Evolutionary conservation across 2,113 vertebrate species (phyloP), one percentile per base, ranked within the genome.

Genomic region (Phrynosoma platyrhinos): DNA sequence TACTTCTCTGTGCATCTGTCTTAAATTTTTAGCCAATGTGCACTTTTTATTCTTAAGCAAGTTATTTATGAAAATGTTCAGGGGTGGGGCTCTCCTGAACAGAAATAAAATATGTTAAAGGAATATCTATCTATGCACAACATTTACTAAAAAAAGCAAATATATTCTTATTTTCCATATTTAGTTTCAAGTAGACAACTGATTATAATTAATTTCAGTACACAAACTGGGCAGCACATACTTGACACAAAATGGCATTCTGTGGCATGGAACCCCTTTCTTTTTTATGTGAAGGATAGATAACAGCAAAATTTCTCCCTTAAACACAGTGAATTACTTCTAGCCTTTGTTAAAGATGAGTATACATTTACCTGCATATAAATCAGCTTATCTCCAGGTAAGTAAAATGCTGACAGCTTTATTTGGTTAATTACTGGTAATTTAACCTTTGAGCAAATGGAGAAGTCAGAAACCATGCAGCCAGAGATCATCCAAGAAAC

Each of bases 91-190:
- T 30, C 47, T 27, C 42, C 66, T 68, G 80, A 68, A 68, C 5
- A 82, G 62, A 68, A 82, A 82, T 82, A 10, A 66, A 16, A 82
- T 66, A 3, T 42, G 36, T 82, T 66, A 66, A 66, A 42, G 21
- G 30, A 68, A 25, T n/a, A 89, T 81, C 89, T 91, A 64, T 66
- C 20, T 76, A 47, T 20, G 84, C 2, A 36, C 8, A 12, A 2
- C 7, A 79, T n/a, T 36, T 85, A 2, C 14, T 88, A 13, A 71
- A 2, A 25, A 58, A 9, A 84, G 53, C 83, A 93, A 90, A 87
- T 0, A 0, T 2, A 12, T 69, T 8, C 55, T 40, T 1, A 47
- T 91, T 93, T 90, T 83, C 32, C 55, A 77, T 47, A 84, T n/a
- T 16, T 47, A 1, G 9, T n/a, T 36, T 30, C 87, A 66, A 9